These are phyloP conservation scores for Urosaurus nigricauda DNA, from an alignment of 2,797 vertebrate species.

Conservation along the genomic window DNA sequence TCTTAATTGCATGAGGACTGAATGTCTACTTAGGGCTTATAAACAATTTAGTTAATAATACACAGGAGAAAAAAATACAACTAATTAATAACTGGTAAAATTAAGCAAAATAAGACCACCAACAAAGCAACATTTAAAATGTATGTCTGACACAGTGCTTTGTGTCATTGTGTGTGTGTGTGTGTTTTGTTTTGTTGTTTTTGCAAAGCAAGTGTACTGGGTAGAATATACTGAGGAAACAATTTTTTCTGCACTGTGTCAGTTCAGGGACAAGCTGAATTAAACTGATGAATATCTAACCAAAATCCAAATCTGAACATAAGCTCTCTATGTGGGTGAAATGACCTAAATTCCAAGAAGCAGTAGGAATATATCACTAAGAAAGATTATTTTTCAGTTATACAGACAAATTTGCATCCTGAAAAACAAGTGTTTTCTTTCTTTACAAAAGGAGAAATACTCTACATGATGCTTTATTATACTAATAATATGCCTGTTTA, in stretches of 20 bases:
- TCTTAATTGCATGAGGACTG: neutral
- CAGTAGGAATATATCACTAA: conserved; percentile 43
- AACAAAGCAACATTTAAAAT: conserved; percentile 5
- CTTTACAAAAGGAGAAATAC: conserved; percentile 38
- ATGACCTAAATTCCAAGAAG: conserved; percentile 38
- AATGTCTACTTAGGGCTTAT: neutral
- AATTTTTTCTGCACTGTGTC: conserved; percentile 27
- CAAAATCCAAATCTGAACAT: conserved; percentile 54
- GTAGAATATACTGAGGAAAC: neutral
- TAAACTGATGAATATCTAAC: conserved; percentile 49
- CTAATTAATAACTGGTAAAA: neutral
- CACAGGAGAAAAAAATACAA: neutral
- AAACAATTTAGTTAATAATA: neutral
- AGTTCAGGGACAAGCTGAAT: conserved; percentile 33
- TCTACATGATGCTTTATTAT: conserved; percentile 13
- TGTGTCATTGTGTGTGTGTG: too few relatives aligned
- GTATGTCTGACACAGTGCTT: neutral
- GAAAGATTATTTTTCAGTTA: conserved; percentile 41
- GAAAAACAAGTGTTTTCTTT: conserved; percentile 13
- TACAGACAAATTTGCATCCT: conserved; percentile 37
- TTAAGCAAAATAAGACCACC: neutral
- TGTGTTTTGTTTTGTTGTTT: neutral
- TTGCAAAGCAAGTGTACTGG: neutral
- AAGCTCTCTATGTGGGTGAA: conserved; percentile 23
- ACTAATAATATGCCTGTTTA: neutral